Base-by-base conservation (phyloP, 2,888 invertebrate species). In the Ceriagrion tenellum region DNA sequence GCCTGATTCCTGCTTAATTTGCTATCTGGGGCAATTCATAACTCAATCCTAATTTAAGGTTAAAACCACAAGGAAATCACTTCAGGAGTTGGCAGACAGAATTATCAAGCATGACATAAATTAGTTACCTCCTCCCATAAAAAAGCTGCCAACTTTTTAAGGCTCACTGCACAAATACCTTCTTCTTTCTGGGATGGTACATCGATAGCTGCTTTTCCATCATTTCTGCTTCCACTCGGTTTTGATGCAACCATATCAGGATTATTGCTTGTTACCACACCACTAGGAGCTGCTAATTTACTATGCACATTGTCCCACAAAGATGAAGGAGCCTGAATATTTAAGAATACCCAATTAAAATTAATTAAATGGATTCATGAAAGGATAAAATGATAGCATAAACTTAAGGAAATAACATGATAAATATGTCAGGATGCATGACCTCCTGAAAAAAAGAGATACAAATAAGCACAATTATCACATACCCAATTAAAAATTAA, bases 81-180 rank as follows among this genome's bases (percentile, higher is more conserved):
- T 26, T 69, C 35, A 35, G 13, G n/a, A 81, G 81, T 81, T 35
- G 30, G 35, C 81, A 81, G 81, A 35, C 13, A 35, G 35, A 16
- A 81, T 81, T 16, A 35, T 35, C 4, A 30, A 81, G 81, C 81
- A 81, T 35, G 30, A 81, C 12, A 81, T 81, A 81, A 6, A 35
- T 93, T 93, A 47, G 69, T 93, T 69, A 93, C 93, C 93, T 93
- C 93, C 40, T 93, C 93, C 93, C 93, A 93, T 69, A 93, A 93
- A 40, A 93, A 69, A 20, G 93, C 93, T 93, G 93, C 93, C 63
- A 93, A 93, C 47, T 93, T 93, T 63, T 93, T 93, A 40, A 93
- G 93, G 69, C 93, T 93, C 69, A 93, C 93, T 0, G 93, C 59
- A 93, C 93, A 93, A 69, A 93, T 63, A 47, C n/a, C 47, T 63